A percentile compares a stretch with the other conserved stretches of the same genome.
These are phyloP conservation scores for Podotricha telesiphe DNA, from an alignment of 2,888 invertebrate genomes.

Conservation along the genomic window DNA sequence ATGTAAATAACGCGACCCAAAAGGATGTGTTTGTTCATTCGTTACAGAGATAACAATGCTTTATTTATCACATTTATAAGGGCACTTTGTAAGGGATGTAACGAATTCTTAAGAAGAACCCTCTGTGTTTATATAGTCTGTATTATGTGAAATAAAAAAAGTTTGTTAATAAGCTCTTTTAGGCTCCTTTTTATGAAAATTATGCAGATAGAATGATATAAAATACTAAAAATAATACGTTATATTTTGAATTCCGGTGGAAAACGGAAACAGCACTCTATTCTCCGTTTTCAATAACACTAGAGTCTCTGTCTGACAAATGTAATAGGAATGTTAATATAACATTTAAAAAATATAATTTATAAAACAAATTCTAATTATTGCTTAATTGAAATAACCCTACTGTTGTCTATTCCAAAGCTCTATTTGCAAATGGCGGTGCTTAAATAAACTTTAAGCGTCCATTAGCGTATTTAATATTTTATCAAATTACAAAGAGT, in stretches of 20 bases:
- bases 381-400: background rate
- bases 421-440: background rate
- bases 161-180: too few relatives aligned
- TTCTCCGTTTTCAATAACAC: too few relatives aligned
- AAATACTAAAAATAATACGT: too few relatives aligned
- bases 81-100: background rate
- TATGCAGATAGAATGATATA: too few relatives aligned
- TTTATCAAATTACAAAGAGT: background rate
- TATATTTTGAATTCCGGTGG: too few relatives aligned
- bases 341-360: too few relatives aligned
- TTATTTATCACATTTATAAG: background rate
- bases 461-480: constrained; percentile 9
- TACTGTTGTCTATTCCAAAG: background rate
- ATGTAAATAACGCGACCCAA: background rate
- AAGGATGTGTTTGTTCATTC: constrained; percentile 13
- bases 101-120: background rate
- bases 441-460: background rate
- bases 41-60: constrained; percentile 5
- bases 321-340: too few relatives aligned
- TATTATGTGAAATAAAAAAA: background rate
- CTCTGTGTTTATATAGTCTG: background rate
- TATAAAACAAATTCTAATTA: background rate
- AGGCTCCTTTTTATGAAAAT: too few relatives aligned
- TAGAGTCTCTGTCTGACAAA: too few relatives aligned
- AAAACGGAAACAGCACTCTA: too few relatives aligned